Base-by-base conservation (phyloP, 2,113 vertebrate genomes). In the Anas platyrhynchos region DNA sequence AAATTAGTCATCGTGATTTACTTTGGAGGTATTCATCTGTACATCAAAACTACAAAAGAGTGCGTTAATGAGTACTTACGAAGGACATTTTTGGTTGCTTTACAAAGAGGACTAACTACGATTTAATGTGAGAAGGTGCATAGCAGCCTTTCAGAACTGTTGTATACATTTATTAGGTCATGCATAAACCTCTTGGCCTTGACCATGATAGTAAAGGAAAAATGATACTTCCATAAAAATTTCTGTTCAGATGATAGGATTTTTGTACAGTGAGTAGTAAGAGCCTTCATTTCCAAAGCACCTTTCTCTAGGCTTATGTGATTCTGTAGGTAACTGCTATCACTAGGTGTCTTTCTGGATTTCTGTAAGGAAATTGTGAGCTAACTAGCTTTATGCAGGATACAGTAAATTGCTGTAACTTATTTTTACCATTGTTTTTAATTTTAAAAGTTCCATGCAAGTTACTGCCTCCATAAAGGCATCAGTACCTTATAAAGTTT, bases 401-500 rank as follows among this genome's bases (percentile, higher is more conserved):
- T 74, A 89, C 23, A 91, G 87, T 77, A 82, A 93, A 73, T 69
- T 88, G 85, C 83, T 95, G 86, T 81, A 91, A 96, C 94, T 96
- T 86, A 92, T 84, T 93, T 94, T 97, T 97, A 94, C 80, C 72
- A 14, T 66, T 72, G 46, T 82, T 96, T 97, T 97, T 97, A 94
- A 93, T 97, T 96, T 96, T 94, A 94, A 96, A 91, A 92, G 88
- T 95, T 97, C 75, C 69, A 72, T 89, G 76, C 67, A 81, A 67
- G 4, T 89, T 94, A 90, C 89, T 96, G 80, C 89, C 75, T 95
- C 81, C 96, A 95, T 97, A 97, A 98, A 97, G 91, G 91, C 89
- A 93, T 91, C 95, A 86, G 71, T 97, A 96, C 92, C 90, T 87
- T 96, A 82, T 98, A 94, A 97, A 97, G 90, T 97, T 98, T 97